Conservation (phyloP, 2,113 vertebrate species). For the Hiodon tergisus region DNA sequence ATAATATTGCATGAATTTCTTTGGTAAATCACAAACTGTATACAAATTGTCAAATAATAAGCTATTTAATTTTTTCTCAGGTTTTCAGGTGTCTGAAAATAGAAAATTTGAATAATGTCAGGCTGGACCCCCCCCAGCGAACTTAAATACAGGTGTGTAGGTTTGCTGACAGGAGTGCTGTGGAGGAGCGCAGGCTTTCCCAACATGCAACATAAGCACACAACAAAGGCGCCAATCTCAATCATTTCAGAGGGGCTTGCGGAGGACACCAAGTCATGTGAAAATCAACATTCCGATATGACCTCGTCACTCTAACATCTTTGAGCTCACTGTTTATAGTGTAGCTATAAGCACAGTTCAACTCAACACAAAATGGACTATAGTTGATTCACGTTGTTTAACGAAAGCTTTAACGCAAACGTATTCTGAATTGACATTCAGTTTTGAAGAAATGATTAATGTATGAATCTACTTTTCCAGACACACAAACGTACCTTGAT, state of each 20-base stretch:
- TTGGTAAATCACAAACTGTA: too few species aligned
- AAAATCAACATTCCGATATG: background rate
- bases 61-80: too few species aligned
- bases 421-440: too few species aligned
- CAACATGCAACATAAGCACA: constrained; percentile 22
- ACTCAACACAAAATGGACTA: background rate
- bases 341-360: background rate
- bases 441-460: background rate
- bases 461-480: constrained; percentile 10
- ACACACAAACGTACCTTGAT: constrained; percentile 69
- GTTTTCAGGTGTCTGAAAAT: too few species aligned
- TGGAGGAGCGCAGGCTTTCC: background rate
- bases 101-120: too few species aligned
- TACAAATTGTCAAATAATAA: too few species aligned
- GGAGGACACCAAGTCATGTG: background rate
- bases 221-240: constrained; percentile 26
- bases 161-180: too few species aligned
- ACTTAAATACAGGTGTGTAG: too few species aligned
- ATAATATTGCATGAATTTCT: too few species aligned
- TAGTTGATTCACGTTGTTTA: background rate
- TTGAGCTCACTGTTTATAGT: background rate
- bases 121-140: too few species aligned
- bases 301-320: background rate
- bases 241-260: constrained; percentile 42
- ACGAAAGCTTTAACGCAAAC: too few species aligned